Percentiles rank a stretch among this genome's conserved stretches.
Conservation (phyloP, 2,797 vertebrate genomes). For the Leucoraja ocellata region DNA sequence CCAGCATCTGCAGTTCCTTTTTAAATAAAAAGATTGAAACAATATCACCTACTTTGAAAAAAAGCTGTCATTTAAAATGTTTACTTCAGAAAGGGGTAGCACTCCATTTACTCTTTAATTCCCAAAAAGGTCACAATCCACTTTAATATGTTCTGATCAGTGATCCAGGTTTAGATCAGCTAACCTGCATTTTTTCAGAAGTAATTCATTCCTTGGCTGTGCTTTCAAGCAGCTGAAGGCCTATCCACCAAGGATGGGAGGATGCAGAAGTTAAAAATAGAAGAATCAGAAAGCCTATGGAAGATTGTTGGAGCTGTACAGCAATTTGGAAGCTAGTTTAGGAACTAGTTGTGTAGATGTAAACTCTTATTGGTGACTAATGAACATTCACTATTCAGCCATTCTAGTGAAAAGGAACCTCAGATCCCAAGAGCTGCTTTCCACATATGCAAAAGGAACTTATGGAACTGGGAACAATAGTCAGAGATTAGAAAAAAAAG, state of each 20-base stretch:
- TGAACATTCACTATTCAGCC: neutral
- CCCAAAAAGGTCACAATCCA: neutral
- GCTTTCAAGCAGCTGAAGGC: neutral
- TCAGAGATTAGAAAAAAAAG: no score
- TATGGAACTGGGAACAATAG: neutral
- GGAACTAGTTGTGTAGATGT: no score
- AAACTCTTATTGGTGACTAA: neutral
- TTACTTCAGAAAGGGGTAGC: conserved; percentile 20
- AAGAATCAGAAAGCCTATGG: no score
- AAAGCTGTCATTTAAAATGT: neutral
- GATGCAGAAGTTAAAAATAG: no score
- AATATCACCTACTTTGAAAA: neutral
- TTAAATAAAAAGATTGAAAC: neutral
- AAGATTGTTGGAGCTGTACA: no score
- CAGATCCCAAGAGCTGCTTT: neutral
- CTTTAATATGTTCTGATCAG: neutral
- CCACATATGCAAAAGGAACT: no score
- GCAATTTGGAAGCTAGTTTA: no score
- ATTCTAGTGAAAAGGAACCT: neutral
- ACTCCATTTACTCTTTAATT: neutral
- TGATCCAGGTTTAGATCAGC: neutral
- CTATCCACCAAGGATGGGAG: neutral
- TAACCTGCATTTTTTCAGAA: neutral
- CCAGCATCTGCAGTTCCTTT: no score
- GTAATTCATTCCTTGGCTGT: neutral